Evolutionary conservation across 2,113 vertebrate genomes (phyloP).

Genomic region (Pampusana beccarii): DNA sequence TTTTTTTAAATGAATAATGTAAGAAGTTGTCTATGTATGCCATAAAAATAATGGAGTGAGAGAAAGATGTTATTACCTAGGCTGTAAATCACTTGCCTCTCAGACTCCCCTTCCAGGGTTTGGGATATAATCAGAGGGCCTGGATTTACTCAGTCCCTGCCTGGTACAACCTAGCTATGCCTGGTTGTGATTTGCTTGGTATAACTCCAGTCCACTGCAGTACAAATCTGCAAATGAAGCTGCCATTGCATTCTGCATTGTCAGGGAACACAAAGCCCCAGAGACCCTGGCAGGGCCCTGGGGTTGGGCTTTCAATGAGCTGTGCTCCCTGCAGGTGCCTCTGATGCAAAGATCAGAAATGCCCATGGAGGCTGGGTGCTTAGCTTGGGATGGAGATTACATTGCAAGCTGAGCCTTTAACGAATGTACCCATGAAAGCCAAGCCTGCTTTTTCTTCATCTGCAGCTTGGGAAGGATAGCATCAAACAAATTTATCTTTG

Average conservation of each 20-base stretch:
- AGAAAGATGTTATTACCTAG: background rate
- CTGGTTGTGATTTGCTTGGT: background rate
- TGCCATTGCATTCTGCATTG: background rate
- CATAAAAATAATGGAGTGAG: slow-evolving; percentile 5
- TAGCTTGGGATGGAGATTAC: background rate
- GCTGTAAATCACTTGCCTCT: background rate
- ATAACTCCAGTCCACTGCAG: background rate
- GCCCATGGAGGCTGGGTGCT: background rate
- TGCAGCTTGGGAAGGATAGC: background rate
- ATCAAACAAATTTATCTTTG: background rate
- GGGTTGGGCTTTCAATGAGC: background rate
- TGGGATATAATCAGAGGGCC: background rate
- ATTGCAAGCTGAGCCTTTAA: background rate
- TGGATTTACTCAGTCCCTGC: background rate
- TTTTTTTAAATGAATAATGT: background rate
- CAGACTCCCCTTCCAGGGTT: background rate
- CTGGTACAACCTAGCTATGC: background rate
- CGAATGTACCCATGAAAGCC: background rate
- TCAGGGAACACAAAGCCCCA: background rate
- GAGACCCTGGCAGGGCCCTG: background rate
- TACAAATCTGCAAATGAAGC: background rate
- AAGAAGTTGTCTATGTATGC: background rate
- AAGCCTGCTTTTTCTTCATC: background rate
- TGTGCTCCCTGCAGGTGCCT: background rate
- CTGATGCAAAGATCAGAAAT: background rate